A percentile compares a stretch with the other conserved stretches of the same genome.
These are phyloP conservation scores for Chauna torquata DNA, from an alignment of 2,113 vertebrate species.

Conservation along the genomic window DNA sequence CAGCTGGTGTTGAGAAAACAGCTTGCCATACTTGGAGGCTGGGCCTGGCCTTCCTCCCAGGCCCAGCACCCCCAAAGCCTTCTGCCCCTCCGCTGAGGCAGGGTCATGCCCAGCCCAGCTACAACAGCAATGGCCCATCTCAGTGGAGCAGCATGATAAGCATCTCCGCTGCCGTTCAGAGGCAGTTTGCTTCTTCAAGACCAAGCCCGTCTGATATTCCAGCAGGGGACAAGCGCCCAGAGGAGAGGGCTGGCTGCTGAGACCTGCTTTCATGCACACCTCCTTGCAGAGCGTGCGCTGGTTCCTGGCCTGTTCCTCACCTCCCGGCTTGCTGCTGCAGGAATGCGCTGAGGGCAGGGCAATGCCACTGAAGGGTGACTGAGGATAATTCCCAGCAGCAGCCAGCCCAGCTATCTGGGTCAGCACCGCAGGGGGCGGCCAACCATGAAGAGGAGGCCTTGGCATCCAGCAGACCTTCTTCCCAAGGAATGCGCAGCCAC, in stretches of 20 bases:
- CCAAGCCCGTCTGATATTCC: not conserved
- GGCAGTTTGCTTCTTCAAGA: not conserved
- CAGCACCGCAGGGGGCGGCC: fast-evolving
- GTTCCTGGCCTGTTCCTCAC: not conserved
- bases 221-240: not conserved
- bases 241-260: not conserved
- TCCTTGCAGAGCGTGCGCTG: not conserved
- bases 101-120: not conserved
- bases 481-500: not conserved
- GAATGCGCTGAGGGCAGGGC: constrained; percentile 40
- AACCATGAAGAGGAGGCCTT: fast-evolving
- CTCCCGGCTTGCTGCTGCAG: not conserved
- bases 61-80: not conserved
- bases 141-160: not conserved
- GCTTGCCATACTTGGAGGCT: not conserved
- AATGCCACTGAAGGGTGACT: not conserved
- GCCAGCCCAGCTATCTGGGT: not conserved
- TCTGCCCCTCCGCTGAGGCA: not conserved
- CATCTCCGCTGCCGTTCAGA: not conserved
- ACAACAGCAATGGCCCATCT: not conserved
- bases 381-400: not conserved
- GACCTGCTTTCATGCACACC: not conserved
- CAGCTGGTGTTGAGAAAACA: not conserved
- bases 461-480: not conserved
- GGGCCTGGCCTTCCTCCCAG: not conserved